Evolutionary conservation across 2,888 invertebrate genomes (phyloP), one percentile per base, ranked within the genome.

Genomic region (Eupithecia centaureata): DNA sequence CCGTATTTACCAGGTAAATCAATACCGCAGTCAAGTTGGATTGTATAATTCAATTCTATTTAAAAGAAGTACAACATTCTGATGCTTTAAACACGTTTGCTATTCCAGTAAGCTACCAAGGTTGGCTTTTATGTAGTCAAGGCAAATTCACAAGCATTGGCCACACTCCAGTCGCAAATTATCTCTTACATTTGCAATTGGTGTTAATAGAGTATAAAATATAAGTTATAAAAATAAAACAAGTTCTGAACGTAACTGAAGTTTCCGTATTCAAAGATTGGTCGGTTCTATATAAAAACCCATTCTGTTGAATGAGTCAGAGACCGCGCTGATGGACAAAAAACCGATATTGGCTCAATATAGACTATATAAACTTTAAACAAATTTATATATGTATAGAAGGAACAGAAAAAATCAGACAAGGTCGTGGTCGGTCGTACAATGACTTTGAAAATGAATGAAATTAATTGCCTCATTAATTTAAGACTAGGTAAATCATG

Each of bases 351-450:
- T 83, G 74, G 74, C 72, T 69, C 66, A 67, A 75, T 79, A 81
- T 73, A 76, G 81, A 76, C 30, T 77, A 63, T 35, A 13, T 13
- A 18, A 18, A 57, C 30, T 65, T 64, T 64, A 70, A 58, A 67
- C 72, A 72, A 75, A 65, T 65, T 67, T 71, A 70, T 1, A 10
- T 5, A 32, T 8, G 10, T 38, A 22, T 76, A 78, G 76, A 84
- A 86, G 86, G 86, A 90, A 87, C 83, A 84, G 81, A 84, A 87
- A 85, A 82, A 79, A 75, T 67, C 72, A 77, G 77, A 79, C 88
- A 92, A 92, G 91, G 91, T 89, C 89, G 86, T 76, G 85, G 85
- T 76, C 86, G 86, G 78, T 79, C 86, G 89, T 85, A 86, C 89
- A 90, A 86, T 87, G 90, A 86, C 90, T 89, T 86, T 80, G 76